Percentiles rank a stretch among this genome's conserved stretches.
These are phyloP conservation scores for Cryptomyrus ogoouensis DNA, from an alignment of 2,113 vertebrate species.

Conservation along the genomic window DNA sequence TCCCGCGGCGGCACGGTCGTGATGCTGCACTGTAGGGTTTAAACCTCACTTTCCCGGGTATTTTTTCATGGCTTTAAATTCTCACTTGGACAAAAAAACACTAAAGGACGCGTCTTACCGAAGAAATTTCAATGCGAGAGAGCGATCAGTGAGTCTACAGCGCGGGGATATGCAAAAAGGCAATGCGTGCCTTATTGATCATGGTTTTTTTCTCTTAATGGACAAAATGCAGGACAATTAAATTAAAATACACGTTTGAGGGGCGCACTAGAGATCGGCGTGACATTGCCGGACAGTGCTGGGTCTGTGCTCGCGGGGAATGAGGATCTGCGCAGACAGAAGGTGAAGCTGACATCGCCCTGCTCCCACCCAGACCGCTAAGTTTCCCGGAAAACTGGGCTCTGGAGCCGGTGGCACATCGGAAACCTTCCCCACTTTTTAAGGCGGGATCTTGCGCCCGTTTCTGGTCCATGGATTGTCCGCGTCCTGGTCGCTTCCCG, in stretches of 20 bases:
- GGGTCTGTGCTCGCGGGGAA: background rate
- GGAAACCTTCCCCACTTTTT: background rate
- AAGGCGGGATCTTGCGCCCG: background rate
- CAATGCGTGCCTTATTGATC: background rate
- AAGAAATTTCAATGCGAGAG: background rate
- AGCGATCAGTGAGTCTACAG: background rate
- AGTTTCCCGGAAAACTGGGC: background rate
- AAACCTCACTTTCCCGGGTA: background rate
- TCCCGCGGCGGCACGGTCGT: background rate
- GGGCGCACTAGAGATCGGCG: background rate
- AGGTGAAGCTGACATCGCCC: conserved; percentile 16
- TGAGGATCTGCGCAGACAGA: background rate
- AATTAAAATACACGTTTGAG: background rate
- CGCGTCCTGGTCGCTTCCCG: background rate
- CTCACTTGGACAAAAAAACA: background rate
- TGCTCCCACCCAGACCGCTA: background rate
- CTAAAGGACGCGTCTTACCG: background rate
- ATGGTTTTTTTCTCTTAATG: background rate
- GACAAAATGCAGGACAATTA: background rate
- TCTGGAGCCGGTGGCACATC: background rate
- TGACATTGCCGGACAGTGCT: background rate
- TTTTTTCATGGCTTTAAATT: background rate
- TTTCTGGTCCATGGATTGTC: conserved; percentile 20
- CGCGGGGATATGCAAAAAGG: background rate
- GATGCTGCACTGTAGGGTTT: background rate